Evolutionary conservation across 1,140 invertebrate species (phyloP).

Genomic region (Bacillus rossius): DNA sequence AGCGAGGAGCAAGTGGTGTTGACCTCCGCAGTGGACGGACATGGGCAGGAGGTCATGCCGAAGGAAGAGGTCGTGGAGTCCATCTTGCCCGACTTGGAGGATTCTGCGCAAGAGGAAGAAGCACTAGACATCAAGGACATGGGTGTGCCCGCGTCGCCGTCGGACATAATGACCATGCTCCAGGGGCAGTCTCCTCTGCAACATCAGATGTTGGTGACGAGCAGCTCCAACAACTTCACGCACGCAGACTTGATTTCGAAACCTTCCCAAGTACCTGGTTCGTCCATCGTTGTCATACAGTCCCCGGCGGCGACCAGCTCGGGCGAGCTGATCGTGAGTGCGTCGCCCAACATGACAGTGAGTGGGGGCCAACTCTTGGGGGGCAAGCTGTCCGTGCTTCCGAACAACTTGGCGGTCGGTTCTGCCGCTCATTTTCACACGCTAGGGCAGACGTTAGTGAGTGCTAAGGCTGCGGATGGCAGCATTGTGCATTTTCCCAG

Average conservation of each 20-base stretch:
- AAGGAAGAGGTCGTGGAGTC: slow-evolving; percentile 29
- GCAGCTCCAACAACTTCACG: too few species aligned
- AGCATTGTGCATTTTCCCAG: slow-evolving; percentile 43
- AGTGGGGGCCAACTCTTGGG: slow-evolving; percentile 10
- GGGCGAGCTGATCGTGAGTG: not conserved
- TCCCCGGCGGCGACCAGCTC: slow-evolving; percentile 5
- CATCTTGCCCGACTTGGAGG: slow-evolving; percentile 9
- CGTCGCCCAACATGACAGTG: slow-evolving; percentile 8
- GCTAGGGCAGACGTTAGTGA: slow-evolving; percentile 42
- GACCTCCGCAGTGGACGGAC: not conserved
- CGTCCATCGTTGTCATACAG: slow-evolving; percentile 15
- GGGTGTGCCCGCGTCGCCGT: not conserved
- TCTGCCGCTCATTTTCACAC: slow-evolving; percentile 41
- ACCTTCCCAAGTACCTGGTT: not conserved
- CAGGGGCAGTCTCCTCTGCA: too few species aligned
- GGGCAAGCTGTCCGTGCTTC: slow-evolving; percentile 2
- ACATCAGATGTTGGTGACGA: too few species aligned
- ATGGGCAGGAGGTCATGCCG: slow-evolving; percentile 23
- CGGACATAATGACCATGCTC: not conserved
- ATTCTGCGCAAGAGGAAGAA: not conserved
- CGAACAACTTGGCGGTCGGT: slow-evolving; percentile 4
- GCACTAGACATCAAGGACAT: slow-evolving; percentile 2
- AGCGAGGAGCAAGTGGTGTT: slow-evolving; percentile 34
- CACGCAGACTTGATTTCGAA: not conserved
- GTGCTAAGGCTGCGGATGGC: slow-evolving; percentile 42